These are phyloP conservation scores for Eulithis testata DNA, from an alignment of 2,888 invertebrate species.

Conservation along the genomic window DNA sequence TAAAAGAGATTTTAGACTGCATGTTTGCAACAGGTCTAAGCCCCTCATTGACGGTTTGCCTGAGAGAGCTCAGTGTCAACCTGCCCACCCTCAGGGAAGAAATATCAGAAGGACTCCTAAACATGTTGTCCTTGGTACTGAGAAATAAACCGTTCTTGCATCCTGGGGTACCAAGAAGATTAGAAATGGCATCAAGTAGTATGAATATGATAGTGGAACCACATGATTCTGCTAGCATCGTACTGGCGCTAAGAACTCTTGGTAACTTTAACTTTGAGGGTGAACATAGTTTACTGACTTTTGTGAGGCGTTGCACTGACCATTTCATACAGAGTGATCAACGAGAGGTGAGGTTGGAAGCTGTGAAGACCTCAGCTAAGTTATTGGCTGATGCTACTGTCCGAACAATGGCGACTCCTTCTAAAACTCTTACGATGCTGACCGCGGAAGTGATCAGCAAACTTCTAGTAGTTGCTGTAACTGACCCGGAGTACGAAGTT, in stretches of 20 bases:
- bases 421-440: constrained; percentile 93
- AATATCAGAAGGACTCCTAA: constrained; percentile 96
- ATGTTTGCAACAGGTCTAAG: constrained; percentile 97
- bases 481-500: constrained; percentile 97
- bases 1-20: constrained; percentile 93
- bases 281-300: constrained; percentile 93
- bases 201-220: constrained; percentile 81
- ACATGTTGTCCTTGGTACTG: constrained; percentile 95
- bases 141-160: constrained; percentile 94
- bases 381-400: constrained; percentile 93
- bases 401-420: constrained; percentile 85
- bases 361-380: constrained; percentile 96
- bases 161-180: constrained; percentile 90
- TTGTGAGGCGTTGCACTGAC: constrained; percentile 96
- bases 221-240: constrained; percentile 92
- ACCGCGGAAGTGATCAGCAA: constrained; percentile 95
- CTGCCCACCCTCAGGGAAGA: constrained; percentile 94
- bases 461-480: constrained; percentile 96
- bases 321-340: constrained; percentile 95
- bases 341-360: constrained; percentile 94
- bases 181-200: constrained; percentile 79
- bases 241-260: constrained; percentile 95
- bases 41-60: constrained; percentile 94
- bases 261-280: constrained; percentile 97
- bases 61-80: constrained; percentile 94